phyloP scores from a whole-genome alignment of 2,113 vertebrate species.

The Procavia capensis region DNA sequence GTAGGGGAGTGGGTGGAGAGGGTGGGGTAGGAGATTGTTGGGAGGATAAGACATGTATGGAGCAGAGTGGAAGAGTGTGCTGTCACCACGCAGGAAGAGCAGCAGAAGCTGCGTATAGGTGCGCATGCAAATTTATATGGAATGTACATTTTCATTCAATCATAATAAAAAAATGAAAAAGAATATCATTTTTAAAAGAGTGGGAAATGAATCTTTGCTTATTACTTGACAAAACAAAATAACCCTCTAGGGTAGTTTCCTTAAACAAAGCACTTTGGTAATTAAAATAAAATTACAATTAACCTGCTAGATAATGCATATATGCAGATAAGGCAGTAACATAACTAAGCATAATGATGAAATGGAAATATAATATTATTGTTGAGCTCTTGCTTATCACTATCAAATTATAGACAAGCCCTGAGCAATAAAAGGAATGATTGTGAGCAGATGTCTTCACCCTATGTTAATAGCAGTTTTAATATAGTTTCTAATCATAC shows the following conservation, averaged over 20 bases:
- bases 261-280: slow-evolving; percentile 65
- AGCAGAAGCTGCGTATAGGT: no score
- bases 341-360: slow-evolving; percentile 61
- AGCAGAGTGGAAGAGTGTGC: no score
- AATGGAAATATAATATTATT: slow-evolving; percentile 53
- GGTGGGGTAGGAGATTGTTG: no score
- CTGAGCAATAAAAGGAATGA: not conserved
- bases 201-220: slow-evolving; percentile 53
- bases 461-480: slow-evolving; percentile 27
- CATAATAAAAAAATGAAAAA: slow-evolving; percentile 66
- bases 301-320: slow-evolving; percentile 55
- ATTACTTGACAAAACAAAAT: slow-evolving; percentile 67
- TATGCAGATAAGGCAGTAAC: slow-evolving; percentile 60
- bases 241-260: slow-evolving; percentile 45
- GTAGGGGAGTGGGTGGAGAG: no score
- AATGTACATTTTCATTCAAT: no score
- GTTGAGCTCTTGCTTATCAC: slow-evolving; percentile 27
- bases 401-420: slow-evolving; percentile 55
- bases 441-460: slow-evolving; percentile 50
- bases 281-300: slow-evolving; percentile 71
- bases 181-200: slow-evolving; percentile 33
- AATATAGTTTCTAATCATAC: not conserved
- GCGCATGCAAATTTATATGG: no score
- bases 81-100: no score
- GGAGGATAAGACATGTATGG: no score